Evolutionary conservation across 2,888 invertebrate species (phyloP), one percentile per base, ranked within the genome.

Genomic region (Thymelicus acteon): DNA sequence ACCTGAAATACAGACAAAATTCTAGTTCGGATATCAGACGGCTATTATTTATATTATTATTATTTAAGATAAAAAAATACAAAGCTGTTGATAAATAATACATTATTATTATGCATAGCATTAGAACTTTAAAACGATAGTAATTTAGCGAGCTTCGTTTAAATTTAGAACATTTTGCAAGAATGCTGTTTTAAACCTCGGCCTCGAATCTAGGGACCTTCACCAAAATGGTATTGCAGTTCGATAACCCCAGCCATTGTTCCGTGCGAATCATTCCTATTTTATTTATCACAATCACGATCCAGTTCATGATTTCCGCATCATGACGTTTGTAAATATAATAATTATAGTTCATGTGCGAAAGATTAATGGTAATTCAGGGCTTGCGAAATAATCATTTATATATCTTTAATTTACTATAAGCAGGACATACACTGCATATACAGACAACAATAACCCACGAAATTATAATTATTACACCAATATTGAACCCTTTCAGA

Each of bases 201-300:
- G 84, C 92, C 92, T 92, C 90, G 90, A 73, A 75, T 84, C 86
- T 87, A 84, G 86, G 85, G 88, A 90, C 93, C 92, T 93, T 93
- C 91, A 85, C 87, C 87, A 79, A 92, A 92, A 92, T 93, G 93
- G 86, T 91, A 92, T 79, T 85, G 77, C 75, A 85, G 93, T 89
- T 88, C 92, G 84, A 88, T 86, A 85, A 92, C 91, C 92, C 84
- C 61, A 66, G 72, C 84, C 85, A 90, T 92, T 92, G 92, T 92
- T 91, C 83, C 80, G 81, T 78, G 83, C 86, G 86, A 85, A 88
- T 87, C 86, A 88, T 86, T 89, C 86, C 87, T 81, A 90, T 90
- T 91, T 90, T 89, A 79, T 89, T 91, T 87, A 85, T 83, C 82
- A 75, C 78, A 84, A 85, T 82, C 88, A 88, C 87, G 87, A 90